These are phyloP conservation scores for Anhinga rufa DNA, from an alignment of 2,113 vertebrate species.

Conservation along the genomic window DNA sequence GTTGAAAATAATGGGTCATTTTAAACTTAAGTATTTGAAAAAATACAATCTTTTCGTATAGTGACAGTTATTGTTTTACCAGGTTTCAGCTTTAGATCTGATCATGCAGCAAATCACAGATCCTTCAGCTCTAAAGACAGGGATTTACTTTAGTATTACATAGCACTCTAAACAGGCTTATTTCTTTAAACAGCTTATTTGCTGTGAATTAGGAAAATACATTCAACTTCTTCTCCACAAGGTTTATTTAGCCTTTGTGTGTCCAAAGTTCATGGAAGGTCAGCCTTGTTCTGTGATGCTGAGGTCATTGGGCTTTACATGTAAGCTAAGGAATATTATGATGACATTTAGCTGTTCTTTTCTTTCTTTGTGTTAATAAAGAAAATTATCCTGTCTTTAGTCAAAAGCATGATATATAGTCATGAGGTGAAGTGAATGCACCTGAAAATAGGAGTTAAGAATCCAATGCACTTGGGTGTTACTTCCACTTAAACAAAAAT, in stretches of 20 bases:
- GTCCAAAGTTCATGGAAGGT: background rate
- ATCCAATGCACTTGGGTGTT: accelerated
- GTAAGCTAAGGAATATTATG: background rate
- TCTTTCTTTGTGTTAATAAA: background rate
- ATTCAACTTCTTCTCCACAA: background rate
- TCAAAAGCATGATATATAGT: background rate
- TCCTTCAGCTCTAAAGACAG: background rate
- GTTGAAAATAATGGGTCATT: background rate
- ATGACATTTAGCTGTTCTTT: background rate
- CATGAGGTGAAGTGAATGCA: background rate
- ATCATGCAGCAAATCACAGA: background rate
- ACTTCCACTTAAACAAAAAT: background rate
- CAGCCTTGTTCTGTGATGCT: background rate
- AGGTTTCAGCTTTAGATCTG: background rate
- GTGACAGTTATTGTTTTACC: background rate
- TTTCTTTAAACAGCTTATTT: background rate
- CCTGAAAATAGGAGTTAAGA: background rate
- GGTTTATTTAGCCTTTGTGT: background rate
- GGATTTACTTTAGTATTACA: background rate
- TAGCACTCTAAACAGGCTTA: background rate
- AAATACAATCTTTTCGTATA: background rate
- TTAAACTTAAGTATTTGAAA: background rate
- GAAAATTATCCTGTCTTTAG: background rate
- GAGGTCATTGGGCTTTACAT: background rate
- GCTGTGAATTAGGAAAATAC: background rate